Evolutionary conservation across 53 echinoderm and acorn worm species (phyloP).

Genomic region (Hippasteria phrygiana): DNA sequence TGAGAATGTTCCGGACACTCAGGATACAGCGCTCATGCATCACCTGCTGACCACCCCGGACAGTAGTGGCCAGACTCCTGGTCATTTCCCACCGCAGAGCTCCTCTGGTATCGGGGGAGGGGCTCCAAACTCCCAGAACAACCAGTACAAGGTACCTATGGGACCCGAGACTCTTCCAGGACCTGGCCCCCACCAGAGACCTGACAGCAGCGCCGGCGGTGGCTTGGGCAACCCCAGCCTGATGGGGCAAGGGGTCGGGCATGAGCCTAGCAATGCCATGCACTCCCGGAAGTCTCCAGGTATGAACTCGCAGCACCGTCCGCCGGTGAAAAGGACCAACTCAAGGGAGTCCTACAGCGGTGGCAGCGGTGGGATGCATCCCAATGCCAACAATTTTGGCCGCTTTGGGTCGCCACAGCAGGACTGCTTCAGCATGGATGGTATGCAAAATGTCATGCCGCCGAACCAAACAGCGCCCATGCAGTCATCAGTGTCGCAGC

Average conservation of each 20-base stretch:
- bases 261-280: slow-evolving; percentile 32
- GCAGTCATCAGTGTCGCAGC: slow-evolving; percentile 69
- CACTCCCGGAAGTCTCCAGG: slow-evolving; percentile 44
- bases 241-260: slow-evolving; percentile 34
- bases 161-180: slow-evolving; percentile 54
- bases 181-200: slow-evolving; percentile 63
- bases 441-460: slow-evolving; percentile 72
- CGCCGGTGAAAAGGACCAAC: slow-evolving; percentile 43
- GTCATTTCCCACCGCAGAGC: slow-evolving; percentile 32
- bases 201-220: slow-evolving; percentile 33
- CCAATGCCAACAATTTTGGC: slow-evolving; percentile 18
- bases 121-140: slow-evolving; percentile 23
- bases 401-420: slow-evolving; percentile 49
- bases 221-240: slow-evolving; percentile 31
- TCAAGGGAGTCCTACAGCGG: slow-evolving; percentile 53
- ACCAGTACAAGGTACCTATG: slow-evolving; percentile 61
- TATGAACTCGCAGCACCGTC: slow-evolving; percentile 48
- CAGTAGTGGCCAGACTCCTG: slow-evolving; percentile 42
- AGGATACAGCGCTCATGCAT: slow-evolving; percentile 56
- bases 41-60: slow-evolving; percentile 36
- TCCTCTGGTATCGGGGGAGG: background rate
- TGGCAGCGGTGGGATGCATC: slow-evolving; percentile 41
- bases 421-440: slow-evolving; percentile 46
- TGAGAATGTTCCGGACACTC: slow-evolving; percentile 56
- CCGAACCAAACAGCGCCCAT: slow-evolving; percentile 83